Base-by-base conservation (phyloP, 2,797 vertebrate genomes). In the Meriones psammophilus region DNA sequence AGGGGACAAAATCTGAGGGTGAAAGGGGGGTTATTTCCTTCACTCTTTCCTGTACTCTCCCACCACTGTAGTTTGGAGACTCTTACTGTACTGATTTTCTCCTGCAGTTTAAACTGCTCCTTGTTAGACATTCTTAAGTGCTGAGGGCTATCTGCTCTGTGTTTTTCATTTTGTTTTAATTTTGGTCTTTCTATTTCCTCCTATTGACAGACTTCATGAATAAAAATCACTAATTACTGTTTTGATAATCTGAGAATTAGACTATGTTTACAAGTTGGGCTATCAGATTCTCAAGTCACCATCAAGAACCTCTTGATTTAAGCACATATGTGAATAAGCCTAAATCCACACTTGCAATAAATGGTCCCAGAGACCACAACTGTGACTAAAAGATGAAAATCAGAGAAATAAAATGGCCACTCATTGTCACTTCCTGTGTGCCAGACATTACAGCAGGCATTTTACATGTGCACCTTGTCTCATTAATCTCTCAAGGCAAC, bases 261-360 rank as follows among this genome's bases (percentile, higher is more conserved):
- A 74, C 77, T 79, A 76, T 13, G 9, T 71, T 84, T 83, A 89
- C 94, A 88, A 36, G 60, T 1, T 90, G 69, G 58, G 42, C 30
- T 28, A 50, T 84, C 74, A 68, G 66, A 84, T 39, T 69, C 69
- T 94, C 64, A 60, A 84, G 83, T 73, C 74, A 80, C 50, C 81
- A 42, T 69, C 2, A 83, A 89, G 17, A 95, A 15, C 84, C 30
- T 94, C 36, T 88, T 20, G 66, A 80, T 91, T 94, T 90, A 97
- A 93, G 94, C 5, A 0, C 50, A 91, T 42, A 26, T 8, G 17
- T 92, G 89, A 88, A 79, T 39, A 69, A 91, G 24, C 69, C 89
- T 4, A 33, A 94, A 96, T 78, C 78, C 56, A 68, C 22, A 68
- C 20, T 89, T 86, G 54, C 50, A 42, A 71, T 9, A 46, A 92